Percentiles rank a stretch among this genome's conserved stretches.
phyloP scores from a whole-genome alignment of 2,113 vertebrate species.

The Rhinogobius similis region DNA sequence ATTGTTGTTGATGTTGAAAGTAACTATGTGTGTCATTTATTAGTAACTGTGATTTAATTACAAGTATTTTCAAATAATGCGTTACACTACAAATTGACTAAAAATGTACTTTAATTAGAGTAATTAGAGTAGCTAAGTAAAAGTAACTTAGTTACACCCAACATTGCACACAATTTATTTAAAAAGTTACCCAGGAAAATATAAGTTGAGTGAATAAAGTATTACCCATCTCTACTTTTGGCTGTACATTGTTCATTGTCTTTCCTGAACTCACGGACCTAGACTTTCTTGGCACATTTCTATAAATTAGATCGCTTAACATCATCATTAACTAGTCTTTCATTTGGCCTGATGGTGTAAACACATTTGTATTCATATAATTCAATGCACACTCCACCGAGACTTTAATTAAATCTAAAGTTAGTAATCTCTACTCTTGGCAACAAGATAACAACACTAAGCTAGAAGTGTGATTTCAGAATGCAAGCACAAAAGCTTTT shows the following conservation, averaged over 20 bases:
- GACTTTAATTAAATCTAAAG: conserved; percentile 70
- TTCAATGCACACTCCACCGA: conserved; percentile 32
- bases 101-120: no score
- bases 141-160: no score
- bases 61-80: no score
- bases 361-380: conserved; percentile 50
- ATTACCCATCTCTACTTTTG: no score
- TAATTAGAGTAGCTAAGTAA: no score
- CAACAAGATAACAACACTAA: conserved; percentile 18
- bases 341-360: conserved; percentile 32
- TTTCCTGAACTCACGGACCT: conserved; percentile 2
- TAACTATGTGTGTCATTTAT: no score
- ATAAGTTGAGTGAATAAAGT: no score
- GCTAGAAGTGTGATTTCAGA: conserved; percentile 14
- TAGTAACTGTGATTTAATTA: no score
- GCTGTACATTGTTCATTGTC: neutral
- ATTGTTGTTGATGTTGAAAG: no score
- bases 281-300: neutral
- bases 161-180: no score
- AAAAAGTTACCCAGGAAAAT: no score
- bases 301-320: conserved; percentile 41
- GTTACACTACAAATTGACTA: no score
- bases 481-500: conserved; percentile 20
- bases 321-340: conserved; percentile 51
- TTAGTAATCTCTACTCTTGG: conserved; percentile 48